Conservation (phyloP, 2,888 invertebrate genomes). For the Galeruca laticollis region DNA sequence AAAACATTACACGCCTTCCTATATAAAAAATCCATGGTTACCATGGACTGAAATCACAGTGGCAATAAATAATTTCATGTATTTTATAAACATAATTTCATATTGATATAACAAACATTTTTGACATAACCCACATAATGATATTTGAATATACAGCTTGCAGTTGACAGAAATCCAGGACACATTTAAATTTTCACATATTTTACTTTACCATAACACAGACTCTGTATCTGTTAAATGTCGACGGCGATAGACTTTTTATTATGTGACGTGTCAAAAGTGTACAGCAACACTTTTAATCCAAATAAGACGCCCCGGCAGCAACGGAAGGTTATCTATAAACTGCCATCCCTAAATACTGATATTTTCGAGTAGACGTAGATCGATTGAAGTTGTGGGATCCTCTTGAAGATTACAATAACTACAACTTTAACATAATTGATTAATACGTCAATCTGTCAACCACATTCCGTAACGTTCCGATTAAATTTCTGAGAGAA, state of each 20-base stretch:
- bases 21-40: too few relatives aligned
- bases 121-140: conserved; percentile 10
- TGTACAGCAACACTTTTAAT: conserved; percentile 16
- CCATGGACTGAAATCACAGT: too few relatives aligned
- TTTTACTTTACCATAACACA: conserved; percentile 38
- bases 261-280: background rate
- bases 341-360: conserved; percentile 9
- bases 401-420: conserved; percentile 19
- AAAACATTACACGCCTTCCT: too few relatives aligned
- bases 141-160: conserved; percentile 38
- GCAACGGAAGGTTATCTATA: background rate
- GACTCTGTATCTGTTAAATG: conserved; percentile 17
- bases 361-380: background rate
- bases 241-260: conserved; percentile 10
- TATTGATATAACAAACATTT: background rate
- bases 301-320: background rate
- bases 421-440: conserved; percentile 40
- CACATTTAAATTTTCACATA: conserved; percentile 15
- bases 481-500: background rate
- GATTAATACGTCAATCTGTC: conserved; percentile 37
- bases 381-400: conserved; percentile 15
- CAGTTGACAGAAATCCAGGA: conserved; percentile 37
- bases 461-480: conserved; percentile 36
- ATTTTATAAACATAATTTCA: too few relatives aligned
- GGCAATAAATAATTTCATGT: too few relatives aligned